Evolutionary conservation across 2,888 invertebrate species (phyloP), one percentile per base, ranked within the genome.

Genomic region (Drosophila hawaiiensis): DNA sequence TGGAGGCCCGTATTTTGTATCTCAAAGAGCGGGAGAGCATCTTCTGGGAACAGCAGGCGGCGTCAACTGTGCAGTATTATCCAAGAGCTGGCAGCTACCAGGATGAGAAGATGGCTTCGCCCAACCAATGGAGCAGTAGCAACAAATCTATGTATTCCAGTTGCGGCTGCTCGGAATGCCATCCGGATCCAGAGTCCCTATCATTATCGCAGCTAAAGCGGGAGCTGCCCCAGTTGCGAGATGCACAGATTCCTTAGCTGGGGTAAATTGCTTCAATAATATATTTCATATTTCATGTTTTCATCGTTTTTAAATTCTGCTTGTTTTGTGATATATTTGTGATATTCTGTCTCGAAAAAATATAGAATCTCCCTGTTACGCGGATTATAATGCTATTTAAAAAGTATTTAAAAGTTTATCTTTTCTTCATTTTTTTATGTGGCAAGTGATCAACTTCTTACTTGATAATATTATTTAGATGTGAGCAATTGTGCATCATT

Each of bases 121-220:
- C 2, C 3, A 28, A 19, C 4, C 54, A 6, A 14, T 28, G 37
- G 28, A 56, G 6, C 28, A n/a, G 0, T 39, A 50, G 14, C 22
- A n/a, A 6, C 49, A 50, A 41, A 58, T 41, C 16, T 6, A 16
- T 29, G 41, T 14, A n/a, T 10, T 41, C 50, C 39, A 9, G 9
- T 29, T 68, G 68, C 10, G 58, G 70, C n/a, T 68, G 68, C 29
- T 7, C 70, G 29, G 70, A 68, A 5, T 68, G 68, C 41, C 70
- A 58, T 33, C 19, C 22, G 9, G 41, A 69, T 1, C 5, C 43
- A 1, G 12, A 43, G n/a, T 3, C 12, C 5, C n/a, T 6, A 12
- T n/a, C 6, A 43, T 12, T 6, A 12, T 12, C 5, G 43, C 47
- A 22, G 14, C 22, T 14, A 7, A 47, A 47, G 2, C 22, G 22